phyloP scores from a whole-genome alignment of 1,140 invertebrate species.

The Lepidurus packardi region DNA sequence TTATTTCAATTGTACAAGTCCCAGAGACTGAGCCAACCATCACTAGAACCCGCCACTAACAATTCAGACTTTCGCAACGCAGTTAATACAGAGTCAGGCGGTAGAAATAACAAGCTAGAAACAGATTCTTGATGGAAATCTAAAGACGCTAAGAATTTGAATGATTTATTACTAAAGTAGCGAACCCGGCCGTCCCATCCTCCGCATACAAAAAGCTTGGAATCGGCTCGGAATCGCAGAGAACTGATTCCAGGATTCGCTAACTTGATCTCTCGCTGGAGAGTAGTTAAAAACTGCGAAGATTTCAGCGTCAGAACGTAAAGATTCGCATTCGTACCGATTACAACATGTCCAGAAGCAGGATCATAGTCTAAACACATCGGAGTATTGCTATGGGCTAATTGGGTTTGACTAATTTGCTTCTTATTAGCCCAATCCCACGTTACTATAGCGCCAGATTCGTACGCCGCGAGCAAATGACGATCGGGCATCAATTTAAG shows the following conservation, averaged over 20 bases:
- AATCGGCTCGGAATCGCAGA: slow-evolving; percentile 23
- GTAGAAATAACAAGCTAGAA: slow-evolving; percentile 31
- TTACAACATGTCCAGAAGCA: neutral
- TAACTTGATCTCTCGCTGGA: slow-evolving; percentile 25
- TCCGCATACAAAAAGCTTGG: slow-evolving; percentile 13
- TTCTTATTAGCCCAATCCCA: slow-evolving; percentile 2
- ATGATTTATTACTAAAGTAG: slow-evolving; percentile 21
- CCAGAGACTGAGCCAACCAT: slow-evolving; percentile 30
- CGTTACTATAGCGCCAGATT: neutral
- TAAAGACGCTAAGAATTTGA: slow-evolving; percentile 26
- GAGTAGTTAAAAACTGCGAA: neutral
- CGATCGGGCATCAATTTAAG: neutral
- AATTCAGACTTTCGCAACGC: neutral
- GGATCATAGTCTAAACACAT: neutral
- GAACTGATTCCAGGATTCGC: slow-evolving; percentile 30
- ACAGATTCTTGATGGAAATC: slow-evolving; percentile 31
- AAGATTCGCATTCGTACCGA: neutral
- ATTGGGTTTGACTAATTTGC: neutral
- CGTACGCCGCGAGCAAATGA: neutral
- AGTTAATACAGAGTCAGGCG: neutral
- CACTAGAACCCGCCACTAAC: slow-evolving; percentile 25
- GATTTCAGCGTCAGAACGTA: neutral
- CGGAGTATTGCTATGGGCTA: neutral
- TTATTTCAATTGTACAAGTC: slow-evolving; percentile 28
- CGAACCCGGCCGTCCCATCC: slow-evolving; percentile 31